Percentiles rank a stretch among this genome's conserved stretches.
These are phyloP conservation scores for Chorisops tibialis DNA, from an alignment of 2,888 invertebrate genomes.

Conservation along the genomic window DNA sequence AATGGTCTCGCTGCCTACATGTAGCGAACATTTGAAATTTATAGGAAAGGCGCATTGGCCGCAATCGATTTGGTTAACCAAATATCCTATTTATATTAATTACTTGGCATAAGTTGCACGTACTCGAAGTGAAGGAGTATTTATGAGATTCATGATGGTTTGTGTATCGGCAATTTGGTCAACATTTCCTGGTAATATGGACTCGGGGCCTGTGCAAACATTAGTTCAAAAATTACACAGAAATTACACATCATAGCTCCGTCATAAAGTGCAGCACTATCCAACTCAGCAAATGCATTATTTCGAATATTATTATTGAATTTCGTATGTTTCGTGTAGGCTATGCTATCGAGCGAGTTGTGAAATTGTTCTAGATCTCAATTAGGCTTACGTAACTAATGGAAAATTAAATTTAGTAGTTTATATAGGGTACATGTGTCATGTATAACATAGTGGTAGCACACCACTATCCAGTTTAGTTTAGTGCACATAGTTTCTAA, in stretches of 20 bases:
- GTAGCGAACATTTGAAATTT: constrained; percentile 25
- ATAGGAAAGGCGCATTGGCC: constrained; percentile 26
- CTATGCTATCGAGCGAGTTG: too few species aligned
- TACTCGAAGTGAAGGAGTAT: constrained; percentile 9
- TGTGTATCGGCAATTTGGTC: neutral
- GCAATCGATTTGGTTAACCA: constrained; percentile 32
- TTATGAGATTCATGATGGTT: constrained; percentile 6
- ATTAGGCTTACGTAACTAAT: too few species aligned
- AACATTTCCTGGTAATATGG: neutral
- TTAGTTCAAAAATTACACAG: neutral
- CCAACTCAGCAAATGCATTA: too few species aligned
- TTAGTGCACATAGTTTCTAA: neutral
- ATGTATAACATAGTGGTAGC: too few species aligned
- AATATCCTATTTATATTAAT: constrained; percentile 34
- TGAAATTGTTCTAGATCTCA: too few species aligned
- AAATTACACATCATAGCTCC: too few species aligned
- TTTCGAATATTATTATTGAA: too few species aligned
- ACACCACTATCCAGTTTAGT: too few species aligned
- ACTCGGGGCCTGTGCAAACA: constrained; percentile 4
- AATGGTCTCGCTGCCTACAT: constrained; percentile 4
- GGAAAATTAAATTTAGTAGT: too few species aligned
- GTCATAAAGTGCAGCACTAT: too few species aligned
- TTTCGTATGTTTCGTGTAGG: too few species aligned
- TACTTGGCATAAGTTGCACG: constrained; percentile 18
- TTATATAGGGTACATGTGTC: too few species aligned